These are phyloP conservation scores for Drosophila maculinotata DNA, from an alignment of 2,888 invertebrate species.

Conservation along the genomic window DNA sequence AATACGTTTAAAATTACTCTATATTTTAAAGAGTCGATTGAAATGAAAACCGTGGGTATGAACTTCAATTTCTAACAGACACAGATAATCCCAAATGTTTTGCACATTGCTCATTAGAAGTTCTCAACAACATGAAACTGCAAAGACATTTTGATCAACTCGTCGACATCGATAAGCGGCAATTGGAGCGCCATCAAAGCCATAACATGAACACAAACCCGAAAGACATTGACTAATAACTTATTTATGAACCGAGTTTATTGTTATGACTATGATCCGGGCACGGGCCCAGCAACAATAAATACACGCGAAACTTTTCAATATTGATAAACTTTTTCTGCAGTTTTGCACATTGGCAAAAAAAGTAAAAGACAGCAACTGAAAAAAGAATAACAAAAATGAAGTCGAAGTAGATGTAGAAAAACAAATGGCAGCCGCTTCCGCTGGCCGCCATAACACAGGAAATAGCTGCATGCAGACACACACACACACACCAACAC, in stretches of 20 bases:
- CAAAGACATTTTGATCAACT: slow-evolving; percentile 12
- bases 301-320: slow-evolving; percentile 75
- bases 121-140: background rate
- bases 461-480: slow-evolving; percentile 70
- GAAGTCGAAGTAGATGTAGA: slow-evolving; percentile 30
- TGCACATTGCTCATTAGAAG: slow-evolving; percentile 21
- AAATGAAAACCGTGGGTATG: background rate
- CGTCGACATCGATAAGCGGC: slow-evolving; percentile 10
- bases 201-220: slow-evolving; percentile 26
- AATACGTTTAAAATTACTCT: background rate
- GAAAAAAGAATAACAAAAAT: slow-evolving; percentile 26
- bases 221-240: slow-evolving; percentile 71
- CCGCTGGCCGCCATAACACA: slow-evolving; percentile 74
- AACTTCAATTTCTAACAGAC: slow-evolving; percentile 15
- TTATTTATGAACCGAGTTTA: slow-evolving; percentile 73
- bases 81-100: slow-evolving; percentile 8
- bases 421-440: slow-evolving; percentile 60
- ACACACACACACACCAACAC: slow-evolving; percentile 33
- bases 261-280: slow-evolving; percentile 63
- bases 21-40: slow-evolving; percentile 4
- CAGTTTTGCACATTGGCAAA: slow-evolving; percentile 39
- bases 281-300: slow-evolving; percentile 44
- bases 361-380: background rate
- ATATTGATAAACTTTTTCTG: slow-evolving; percentile 76
- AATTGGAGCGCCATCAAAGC: slow-evolving; percentile 28